Conservation (phyloP, 2,797 vertebrate genomes). For the Sternotherus odoratus region DNA sequence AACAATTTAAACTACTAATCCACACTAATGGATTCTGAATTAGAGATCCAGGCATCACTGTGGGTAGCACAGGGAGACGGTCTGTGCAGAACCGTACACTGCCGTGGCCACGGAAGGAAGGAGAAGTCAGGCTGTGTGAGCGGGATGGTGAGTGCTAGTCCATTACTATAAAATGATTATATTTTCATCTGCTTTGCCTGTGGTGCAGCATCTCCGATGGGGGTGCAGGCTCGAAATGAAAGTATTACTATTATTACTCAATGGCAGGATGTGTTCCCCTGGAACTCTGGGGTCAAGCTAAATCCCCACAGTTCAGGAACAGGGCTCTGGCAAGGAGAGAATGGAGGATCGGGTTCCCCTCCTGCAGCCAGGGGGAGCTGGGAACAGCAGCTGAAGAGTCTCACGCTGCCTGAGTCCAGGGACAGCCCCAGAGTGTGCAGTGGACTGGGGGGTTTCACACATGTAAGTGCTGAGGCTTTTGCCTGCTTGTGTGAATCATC, state of each 20-base stretch:
- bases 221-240: not conserved
- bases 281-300: not conserved
- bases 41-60: not conserved
- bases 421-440: not conserved
- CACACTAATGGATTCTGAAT: not conserved
- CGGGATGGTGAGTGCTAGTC: not conserved
- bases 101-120: not conserved
- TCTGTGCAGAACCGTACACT: not conserved
- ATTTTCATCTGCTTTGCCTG: not conserved
- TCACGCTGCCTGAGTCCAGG: not conserved
- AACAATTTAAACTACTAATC: conserved; percentile 8
- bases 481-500: not conserved
- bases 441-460: not conserved
- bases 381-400: conserved; percentile 20
- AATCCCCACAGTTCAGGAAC: not conserved
- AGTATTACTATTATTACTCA: not conserved
- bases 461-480: not conserved
- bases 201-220: not conserved
- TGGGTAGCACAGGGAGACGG: not conserved
- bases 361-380: conserved; percentile 30
- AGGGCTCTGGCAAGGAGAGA: not conserved
- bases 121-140: not conserved
- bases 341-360: not conserved
- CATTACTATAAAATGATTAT: not conserved
- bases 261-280: not conserved